A percentile compares a stretch with the other conserved stretches of the same genome.
These are phyloP conservation scores for Flabesymbios commensalis DNA, from an alignment of 2,888 invertebrate genomes.

Conservation along the genomic window DNA sequence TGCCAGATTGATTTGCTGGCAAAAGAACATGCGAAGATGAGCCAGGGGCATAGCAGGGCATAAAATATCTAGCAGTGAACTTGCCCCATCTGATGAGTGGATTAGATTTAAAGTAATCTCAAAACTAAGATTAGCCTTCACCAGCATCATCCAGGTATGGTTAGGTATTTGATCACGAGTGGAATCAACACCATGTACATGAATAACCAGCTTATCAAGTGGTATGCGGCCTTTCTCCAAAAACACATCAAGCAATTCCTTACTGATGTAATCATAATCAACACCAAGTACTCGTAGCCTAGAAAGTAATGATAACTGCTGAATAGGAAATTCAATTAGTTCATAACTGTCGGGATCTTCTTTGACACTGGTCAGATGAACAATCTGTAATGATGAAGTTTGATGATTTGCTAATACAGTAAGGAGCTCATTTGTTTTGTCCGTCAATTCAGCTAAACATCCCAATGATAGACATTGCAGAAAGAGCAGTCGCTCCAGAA, in stretches of 20 bases:
- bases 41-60: slow-evolving; percentile 74
- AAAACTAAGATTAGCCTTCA: slow-evolving; percentile 65
- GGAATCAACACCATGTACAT: slow-evolving; percentile 72
- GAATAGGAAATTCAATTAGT: slow-evolving; percentile 66
- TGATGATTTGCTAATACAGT: slow-evolving; percentile 63
- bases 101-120: slow-evolving; percentile 69
- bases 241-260: slow-evolving; percentile 48
- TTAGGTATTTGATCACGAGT: slow-evolving; percentile 71
- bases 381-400: slow-evolving; percentile 67
- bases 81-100: slow-evolving; percentile 71
- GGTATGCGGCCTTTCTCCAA: slow-evolving; percentile 34
- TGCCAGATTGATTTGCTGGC: slow-evolving; percentile 69
- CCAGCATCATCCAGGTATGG: slow-evolving; percentile 69
- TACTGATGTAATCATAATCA: slow-evolving; percentile 59
- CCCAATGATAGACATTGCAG: slow-evolving; percentile 66
- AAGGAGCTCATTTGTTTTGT: slow-evolving; percentile 62
- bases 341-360: slow-evolving; percentile 74
- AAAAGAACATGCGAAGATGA: slow-evolving; percentile 75
- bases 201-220: slow-evolving; percentile 67
- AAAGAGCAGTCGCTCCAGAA: no score
- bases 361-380: slow-evolving; percentile 75
- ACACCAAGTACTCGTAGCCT: slow-evolving; percentile 68
- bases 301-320: slow-evolving; percentile 68
- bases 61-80: slow-evolving; percentile 69
- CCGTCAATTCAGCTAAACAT: slow-evolving; percentile 66